Evolutionary conservation across 1,140 invertebrate species (phyloP).

Genomic region (Diploscapter pachys): DNA sequence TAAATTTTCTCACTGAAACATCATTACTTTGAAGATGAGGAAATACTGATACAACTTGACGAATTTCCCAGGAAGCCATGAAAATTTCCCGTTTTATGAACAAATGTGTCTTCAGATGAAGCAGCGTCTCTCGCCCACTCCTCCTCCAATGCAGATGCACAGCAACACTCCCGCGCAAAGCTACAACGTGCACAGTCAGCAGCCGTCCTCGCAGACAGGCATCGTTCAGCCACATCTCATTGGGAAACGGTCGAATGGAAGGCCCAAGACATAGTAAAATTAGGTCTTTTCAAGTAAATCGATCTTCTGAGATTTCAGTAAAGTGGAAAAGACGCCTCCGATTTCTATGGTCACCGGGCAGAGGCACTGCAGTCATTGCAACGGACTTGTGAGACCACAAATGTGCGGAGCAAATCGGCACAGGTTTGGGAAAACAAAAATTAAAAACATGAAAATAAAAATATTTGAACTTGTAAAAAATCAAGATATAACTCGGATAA

Average conservation of each 20-base stretch:
- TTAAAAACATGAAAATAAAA: neutral
- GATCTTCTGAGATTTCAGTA: slow-evolving; percentile 18
- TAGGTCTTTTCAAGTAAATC: too few relatives aligned
- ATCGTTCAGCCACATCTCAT: neutral
- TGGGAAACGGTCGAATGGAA: too few relatives aligned
- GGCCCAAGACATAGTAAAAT: too few relatives aligned
- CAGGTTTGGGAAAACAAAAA: slow-evolving; percentile 10
- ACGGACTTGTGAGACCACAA: slow-evolving; percentile 38
- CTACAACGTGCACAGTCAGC: neutral
- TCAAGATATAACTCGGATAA: neutral
- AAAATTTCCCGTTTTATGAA: too few relatives aligned
- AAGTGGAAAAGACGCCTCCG: slow-evolving; percentile 41
- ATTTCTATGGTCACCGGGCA: slow-evolving; percentile 24
- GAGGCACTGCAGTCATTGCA: slow-evolving; percentile 33
- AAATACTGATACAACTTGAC: neutral
- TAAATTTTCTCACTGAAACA: neutral
- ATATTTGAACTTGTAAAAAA: neutral
- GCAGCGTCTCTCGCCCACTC: too few relatives aligned
- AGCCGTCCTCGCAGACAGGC: neutral
- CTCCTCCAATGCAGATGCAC: too few relatives aligned
- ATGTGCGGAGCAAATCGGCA: slow-evolving; percentile 43
- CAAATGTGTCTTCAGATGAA: too few relatives aligned
- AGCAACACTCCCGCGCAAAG: too few relatives aligned
- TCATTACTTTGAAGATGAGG: slow-evolving; percentile 1
- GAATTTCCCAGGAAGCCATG: too few relatives aligned